These are phyloP conservation scores for Bombus superbus DNA, from an alignment of 1,140 invertebrate species.

Conservation along the genomic window DNA sequence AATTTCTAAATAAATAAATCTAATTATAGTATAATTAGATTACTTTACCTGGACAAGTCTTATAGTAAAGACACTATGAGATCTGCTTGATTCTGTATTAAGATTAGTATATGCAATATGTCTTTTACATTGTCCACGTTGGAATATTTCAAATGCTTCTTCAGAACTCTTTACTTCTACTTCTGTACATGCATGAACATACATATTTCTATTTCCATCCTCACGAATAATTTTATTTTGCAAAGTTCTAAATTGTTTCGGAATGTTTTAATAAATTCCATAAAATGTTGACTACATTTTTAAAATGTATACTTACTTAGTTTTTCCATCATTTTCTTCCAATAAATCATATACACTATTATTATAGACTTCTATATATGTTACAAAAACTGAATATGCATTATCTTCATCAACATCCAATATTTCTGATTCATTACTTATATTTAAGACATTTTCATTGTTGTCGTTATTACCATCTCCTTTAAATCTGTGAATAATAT, in stretches of 20 bases:
- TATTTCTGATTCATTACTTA: slow-evolving; percentile 70
- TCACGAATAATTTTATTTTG: slow-evolving; percentile 89
- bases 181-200: slow-evolving; percentile 94
- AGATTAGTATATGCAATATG: slow-evolving; percentile 93
- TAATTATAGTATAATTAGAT: not conserved
- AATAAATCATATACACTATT: slow-evolving; percentile 98
- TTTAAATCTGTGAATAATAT: slow-evolving; percentile 54
- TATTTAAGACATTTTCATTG: slow-evolving; percentile 66
- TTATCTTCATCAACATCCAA: slow-evolving; percentile 89
- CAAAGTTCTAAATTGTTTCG: slow-evolving; percentile 72
- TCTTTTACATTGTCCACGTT: slow-evolving; percentile 91
- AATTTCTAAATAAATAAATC: too few relatives aligned
- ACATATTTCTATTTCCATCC: slow-evolving; percentile 93
- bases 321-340: slow-evolving; percentile 87
- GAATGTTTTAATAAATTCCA: not conserved
- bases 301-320: slow-evolving; percentile 73
- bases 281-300: not conserved
- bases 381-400: slow-evolving; percentile 96
- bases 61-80: slow-evolving; percentile 97
- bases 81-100: slow-evolving; percentile 95
- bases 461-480: slow-evolving; percentile 74
- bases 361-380: slow-evolving; percentile 98
- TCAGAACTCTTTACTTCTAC: slow-evolving; percentile 94
- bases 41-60: slow-evolving; percentile 89
- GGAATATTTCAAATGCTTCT: slow-evolving; percentile 94